Evolutionary conservation across 1,140 invertebrate genomes (phyloP).

Genomic region (Pseudomyrmex dendroicus): DNA sequence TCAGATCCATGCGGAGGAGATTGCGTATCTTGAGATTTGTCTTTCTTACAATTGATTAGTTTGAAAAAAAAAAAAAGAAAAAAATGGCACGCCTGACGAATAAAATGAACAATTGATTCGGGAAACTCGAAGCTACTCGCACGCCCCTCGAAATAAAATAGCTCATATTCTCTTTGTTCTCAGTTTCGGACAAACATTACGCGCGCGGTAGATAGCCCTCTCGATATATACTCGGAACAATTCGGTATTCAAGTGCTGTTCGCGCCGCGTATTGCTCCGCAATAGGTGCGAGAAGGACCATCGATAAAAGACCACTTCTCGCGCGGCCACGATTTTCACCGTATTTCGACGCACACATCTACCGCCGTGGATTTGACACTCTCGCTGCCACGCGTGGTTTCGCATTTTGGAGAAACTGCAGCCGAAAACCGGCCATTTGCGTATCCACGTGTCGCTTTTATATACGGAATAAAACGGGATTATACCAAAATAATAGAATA

Average conservation of each 20-base stretch:
- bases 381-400: not conserved
- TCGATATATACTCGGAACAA: slow-evolving; percentile 35
- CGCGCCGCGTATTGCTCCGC: slow-evolving; percentile 20
- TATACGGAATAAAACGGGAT: too few species aligned
- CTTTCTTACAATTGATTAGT: too few species aligned
- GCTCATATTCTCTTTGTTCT: slow-evolving; percentile 27
- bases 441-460: too few species aligned
- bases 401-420: slow-evolving; percentile 9
- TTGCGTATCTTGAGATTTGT: too few species aligned
- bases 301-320: slow-evolving; percentile 44
- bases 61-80: not conserved
- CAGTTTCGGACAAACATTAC: slow-evolving; percentile 20
- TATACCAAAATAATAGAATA: too few species aligned
- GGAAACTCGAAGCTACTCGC: not conserved
- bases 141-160: not conserved
- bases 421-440: slow-evolving; percentile 22
- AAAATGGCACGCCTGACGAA: too few species aligned
- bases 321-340: slow-evolving; percentile 33
- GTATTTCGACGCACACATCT: slow-evolving; percentile 19
- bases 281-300: not conserved
- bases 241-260: slow-evolving; percentile 45
- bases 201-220: slow-evolving; percentile 6
- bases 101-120: not conserved
- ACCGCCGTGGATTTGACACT: not conserved
- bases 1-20: not conserved